phyloP scores from a whole-genome alignment of 2,888 invertebrate genomes.

The Hyles lineata region DNA sequence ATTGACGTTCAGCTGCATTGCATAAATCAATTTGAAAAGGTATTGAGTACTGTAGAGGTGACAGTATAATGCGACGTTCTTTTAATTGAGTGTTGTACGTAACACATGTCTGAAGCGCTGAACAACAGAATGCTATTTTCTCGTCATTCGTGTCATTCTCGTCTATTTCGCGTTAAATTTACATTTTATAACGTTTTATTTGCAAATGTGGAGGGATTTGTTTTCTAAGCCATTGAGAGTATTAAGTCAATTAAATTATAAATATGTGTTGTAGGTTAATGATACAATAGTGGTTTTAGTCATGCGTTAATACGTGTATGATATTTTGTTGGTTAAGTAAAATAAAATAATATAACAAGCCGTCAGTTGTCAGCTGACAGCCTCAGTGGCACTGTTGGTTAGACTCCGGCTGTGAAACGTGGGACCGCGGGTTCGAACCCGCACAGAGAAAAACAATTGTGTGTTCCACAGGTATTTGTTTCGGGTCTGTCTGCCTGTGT shows the following conservation, averaged over 20 bases:
- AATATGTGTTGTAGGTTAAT: neutral
- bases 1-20: slow-evolving; percentile 9
- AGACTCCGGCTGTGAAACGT: no score
- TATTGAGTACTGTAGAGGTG: no score
- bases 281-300: no score
- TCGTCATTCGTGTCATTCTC: slow-evolving; percentile 31
- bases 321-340: no score
- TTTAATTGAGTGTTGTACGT: slow-evolving; percentile 22
- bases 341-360: no score
- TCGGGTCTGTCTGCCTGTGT: no score
- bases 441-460: no score
- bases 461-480: no score
- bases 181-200: slow-evolving; percentile 35
- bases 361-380: no score
- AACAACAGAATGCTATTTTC: slow-evolving; percentile 35
- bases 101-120: slow-evolving; percentile 5
- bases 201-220: slow-evolving; percentile 29
- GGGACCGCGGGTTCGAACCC: no score
- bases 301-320: no score
- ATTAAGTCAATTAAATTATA: slow-evolving; percentile 1
- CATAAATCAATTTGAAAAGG: slow-evolving; percentile 6
- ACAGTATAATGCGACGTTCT: neutral
- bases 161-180: slow-evolving; percentile 35
- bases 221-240: slow-evolving; percentile 28
- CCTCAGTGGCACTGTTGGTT: no score